Evolutionary conservation across 1,140 invertebrate species (phyloP).

Genomic region (Drosophila sucinea): DNA sequence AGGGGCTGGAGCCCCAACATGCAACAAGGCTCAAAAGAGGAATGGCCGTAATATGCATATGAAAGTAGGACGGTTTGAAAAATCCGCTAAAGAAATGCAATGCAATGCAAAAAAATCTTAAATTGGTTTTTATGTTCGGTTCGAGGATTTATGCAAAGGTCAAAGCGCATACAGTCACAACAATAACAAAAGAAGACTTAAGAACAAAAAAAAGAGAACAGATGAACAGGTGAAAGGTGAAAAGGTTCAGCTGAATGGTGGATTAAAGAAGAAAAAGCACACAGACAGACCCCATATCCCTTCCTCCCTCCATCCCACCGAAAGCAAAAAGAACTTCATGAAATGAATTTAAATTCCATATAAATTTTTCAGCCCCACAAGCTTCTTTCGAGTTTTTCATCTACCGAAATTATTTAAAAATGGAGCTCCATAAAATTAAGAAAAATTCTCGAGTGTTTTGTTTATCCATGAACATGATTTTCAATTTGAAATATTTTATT

Average conservation of each 20-base stretch:
- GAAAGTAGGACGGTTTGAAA: conserved; percentile 12
- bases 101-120: neutral
- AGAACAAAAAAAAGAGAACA: neutral
- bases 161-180: neutral
- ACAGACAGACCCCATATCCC: neutral
- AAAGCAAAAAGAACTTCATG: neutral
- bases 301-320: neutral
- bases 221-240: neutral
- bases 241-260: conserved; percentile 1
- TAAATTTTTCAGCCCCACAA: neutral
- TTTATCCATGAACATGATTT: neutral
- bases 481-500: neutral
- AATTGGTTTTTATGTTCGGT: conserved; percentile 4
- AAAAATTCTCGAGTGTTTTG: neutral
- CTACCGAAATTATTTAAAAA: neutral
- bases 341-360: neutral
- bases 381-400: too few species aligned
- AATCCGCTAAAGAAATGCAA: conserved; percentile 16
- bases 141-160: conserved; percentile 7
- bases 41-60: conserved; percentile 31
- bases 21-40: conserved; percentile 52
- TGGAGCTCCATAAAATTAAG: neutral
- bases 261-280: neutral
- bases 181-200: neutral
- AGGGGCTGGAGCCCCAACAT: conserved; percentile 32